Conservation (phyloP, 2,113 vertebrate species). For the Sarotherodon lohbergeri region DNA sequence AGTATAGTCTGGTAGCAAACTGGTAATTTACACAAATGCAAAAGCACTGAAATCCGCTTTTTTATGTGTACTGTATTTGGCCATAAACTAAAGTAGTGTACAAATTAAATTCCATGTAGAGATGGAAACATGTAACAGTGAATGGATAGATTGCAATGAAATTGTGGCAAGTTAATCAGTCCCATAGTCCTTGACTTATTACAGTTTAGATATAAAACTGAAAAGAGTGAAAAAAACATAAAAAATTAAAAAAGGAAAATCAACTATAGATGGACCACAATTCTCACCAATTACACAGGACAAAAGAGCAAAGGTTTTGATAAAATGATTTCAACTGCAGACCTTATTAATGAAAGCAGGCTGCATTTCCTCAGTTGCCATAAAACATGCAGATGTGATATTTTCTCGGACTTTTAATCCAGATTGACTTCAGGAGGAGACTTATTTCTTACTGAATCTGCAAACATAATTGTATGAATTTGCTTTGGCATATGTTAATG, state of each 20-base stretch:
- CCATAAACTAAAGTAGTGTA: background rate
- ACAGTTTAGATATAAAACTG: background rate
- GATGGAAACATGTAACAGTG: background rate
- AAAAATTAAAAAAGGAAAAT: background rate
- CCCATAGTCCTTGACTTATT: background rate
- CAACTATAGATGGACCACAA: background rate
- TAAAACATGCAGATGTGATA: background rate
- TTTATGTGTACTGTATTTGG: background rate
- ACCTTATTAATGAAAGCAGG: background rate
- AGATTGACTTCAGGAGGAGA: background rate
- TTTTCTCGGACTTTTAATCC: background rate
- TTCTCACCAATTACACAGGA: background rate
- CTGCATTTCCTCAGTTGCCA: background rate
- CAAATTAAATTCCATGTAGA: background rate
- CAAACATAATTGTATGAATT: background rate
- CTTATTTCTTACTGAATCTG: background rate
- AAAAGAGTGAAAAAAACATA: fast-evolving
- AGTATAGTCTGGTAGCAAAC: background rate
- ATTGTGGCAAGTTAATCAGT: background rate
- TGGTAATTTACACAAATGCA: background rate
- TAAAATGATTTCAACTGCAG: background rate
- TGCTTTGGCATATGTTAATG: background rate
- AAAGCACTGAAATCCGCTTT: background rate
- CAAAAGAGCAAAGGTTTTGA: background rate
- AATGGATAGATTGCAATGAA: background rate